Percentiles rank a stretch among this genome's conserved stretches.
phyloP scores from a whole-genome alignment of 53 echinoderm and acorn worm genomes.

The Arbacia lixula region DNA sequence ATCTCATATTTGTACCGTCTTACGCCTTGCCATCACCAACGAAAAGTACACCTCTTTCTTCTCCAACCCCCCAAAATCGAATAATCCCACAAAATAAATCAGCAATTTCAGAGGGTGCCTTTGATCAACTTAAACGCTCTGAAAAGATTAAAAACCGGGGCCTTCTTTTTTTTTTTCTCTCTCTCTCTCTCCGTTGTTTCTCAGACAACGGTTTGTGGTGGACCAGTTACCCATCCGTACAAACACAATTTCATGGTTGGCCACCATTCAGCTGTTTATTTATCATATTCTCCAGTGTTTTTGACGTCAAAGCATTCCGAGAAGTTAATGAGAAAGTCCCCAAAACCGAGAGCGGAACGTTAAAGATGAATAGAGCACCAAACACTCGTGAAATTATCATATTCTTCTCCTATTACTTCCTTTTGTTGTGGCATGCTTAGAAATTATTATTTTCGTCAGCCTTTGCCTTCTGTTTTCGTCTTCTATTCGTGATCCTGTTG shows the following conservation, averaged over 20 bases:
- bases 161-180: not conserved
- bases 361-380: conserved; percentile 1
- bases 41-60: conserved; percentile 45
- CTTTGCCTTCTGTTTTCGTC: no score
- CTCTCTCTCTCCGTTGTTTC: not conserved
- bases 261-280: conserved; percentile 45
- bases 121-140: conserved; percentile 47
- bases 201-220: not conserved
- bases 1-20: conserved; percentile 38
- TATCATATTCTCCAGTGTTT: conserved; percentile 38
- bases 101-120: conserved; percentile 32
- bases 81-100: conserved; percentile 58
- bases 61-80: conserved; percentile 28
- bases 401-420: conserved; percentile 33
- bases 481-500: no score
- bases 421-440: conserved; percentile 8
- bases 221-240: conserved; percentile 37
- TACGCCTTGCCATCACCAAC: conserved; percentile 25
- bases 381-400: conserved; percentile 49
- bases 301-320: conserved; percentile 43
- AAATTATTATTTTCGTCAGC: not conserved
- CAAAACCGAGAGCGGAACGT: conserved; percentile 3
- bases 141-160: conserved; percentile 53
- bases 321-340: conserved; percentile 50
- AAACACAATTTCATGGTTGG: conserved; percentile 61